Conservation (phyloP, 1,140 invertebrate species). For the Pseudomyrmex gracilis region DNA sequence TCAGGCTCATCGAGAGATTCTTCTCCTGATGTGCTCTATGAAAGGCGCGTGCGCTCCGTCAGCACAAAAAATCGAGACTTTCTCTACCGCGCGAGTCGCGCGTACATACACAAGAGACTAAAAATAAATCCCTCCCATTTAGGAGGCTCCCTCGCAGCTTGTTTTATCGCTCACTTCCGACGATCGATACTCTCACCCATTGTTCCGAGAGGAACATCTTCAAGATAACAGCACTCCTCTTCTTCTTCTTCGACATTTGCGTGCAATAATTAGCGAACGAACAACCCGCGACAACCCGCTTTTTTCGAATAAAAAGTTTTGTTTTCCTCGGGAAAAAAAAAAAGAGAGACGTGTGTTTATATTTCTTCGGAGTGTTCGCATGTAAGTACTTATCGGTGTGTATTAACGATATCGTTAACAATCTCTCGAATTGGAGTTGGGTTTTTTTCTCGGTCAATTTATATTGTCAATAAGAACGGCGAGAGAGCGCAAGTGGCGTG, state of each 20-base stretch:
- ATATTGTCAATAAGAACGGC: no score
- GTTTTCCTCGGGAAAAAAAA: no score
- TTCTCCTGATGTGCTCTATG: slow-evolving; percentile 20
- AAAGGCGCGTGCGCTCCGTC: slow-evolving; percentile 45
- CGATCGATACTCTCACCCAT: slow-evolving; percentile 39
- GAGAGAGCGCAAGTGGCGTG: no score
- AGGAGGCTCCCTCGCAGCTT: not conserved
- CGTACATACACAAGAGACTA: slow-evolving; percentile 24
- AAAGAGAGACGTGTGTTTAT: not conserved
- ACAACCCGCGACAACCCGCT: not conserved
- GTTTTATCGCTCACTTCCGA: slow-evolving; percentile 42
- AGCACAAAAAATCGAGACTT: slow-evolving; percentile 49
- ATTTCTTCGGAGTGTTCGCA: not conserved
- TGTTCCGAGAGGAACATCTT: slow-evolving; percentile 23
- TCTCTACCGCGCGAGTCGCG: slow-evolving; percentile 14
- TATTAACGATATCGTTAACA: no score
- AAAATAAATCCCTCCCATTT: slow-evolving; percentile 52
- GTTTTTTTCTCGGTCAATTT: not conserved
- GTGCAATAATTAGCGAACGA: slow-evolving; percentile 30
- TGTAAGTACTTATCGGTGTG: not conserved
- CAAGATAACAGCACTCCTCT: not conserved
- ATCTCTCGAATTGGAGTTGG: not conserved
- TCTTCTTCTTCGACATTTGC: slow-evolving; percentile 10
- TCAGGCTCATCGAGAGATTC: slow-evolving; percentile 50
- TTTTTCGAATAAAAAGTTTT: not conserved